Percentiles rank a stretch among this genome's conserved stretches.
Conservation (phyloP, 1,140 invertebrate species). For the Pseudomyrmex pallidus region DNA sequence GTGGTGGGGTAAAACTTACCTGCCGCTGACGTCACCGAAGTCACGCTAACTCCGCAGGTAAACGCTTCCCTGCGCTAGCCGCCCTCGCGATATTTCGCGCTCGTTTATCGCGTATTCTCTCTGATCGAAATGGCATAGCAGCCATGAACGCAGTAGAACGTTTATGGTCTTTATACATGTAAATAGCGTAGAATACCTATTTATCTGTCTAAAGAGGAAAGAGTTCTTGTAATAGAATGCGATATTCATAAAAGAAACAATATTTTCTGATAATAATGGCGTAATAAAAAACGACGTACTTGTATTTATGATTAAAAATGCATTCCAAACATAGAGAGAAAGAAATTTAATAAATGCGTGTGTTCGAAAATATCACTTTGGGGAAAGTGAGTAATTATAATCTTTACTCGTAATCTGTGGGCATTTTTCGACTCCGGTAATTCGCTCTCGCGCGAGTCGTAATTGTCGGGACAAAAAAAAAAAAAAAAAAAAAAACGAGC, state of each 20-base stretch:
- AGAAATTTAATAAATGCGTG: too few species aligned
- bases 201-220: too few species aligned
- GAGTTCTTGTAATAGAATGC: too few species aligned
- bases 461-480: conserved; percentile 59
- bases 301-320: too few species aligned
- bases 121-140: neutral
- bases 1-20: conserved; percentile 74
- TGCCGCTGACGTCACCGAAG: conserved; percentile 80
- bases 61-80: conserved; percentile 48
- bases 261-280: too few species aligned
- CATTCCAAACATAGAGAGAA: too few species aligned
- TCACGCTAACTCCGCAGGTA: conserved; percentile 72
- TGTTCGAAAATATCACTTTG: neutral
- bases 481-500: conserved; percentile 11
- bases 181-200: too few species aligned
- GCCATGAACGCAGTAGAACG: neutral
- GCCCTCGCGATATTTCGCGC: conserved; percentile 41
- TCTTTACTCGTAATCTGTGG: neutral
- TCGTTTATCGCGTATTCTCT: conserved; percentile 41
- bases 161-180: neutral
- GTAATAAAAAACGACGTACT: too few species aligned
- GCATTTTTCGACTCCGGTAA: conserved; percentile 3
- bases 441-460: conserved; percentile 4
- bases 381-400: neutral
- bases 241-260: too few species aligned